These are phyloP conservation scores for Paramormyrops kingsleyae DNA, from an alignment of 2,113 vertebrate species.

Conservation along the genomic window DNA sequence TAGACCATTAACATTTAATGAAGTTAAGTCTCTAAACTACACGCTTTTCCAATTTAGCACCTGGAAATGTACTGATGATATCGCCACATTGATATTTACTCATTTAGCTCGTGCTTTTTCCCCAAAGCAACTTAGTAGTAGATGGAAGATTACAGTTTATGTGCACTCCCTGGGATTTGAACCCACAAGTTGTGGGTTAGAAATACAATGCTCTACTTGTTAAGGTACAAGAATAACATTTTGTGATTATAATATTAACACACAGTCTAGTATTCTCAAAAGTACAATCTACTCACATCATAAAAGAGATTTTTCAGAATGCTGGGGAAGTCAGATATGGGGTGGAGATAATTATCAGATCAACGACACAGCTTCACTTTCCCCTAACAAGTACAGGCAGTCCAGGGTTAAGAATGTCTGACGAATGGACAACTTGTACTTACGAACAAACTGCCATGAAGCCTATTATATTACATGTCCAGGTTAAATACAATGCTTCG, in stretches of 20 bases:
- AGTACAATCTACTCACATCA: not conserved
- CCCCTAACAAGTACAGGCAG: not conserved
- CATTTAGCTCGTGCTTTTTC: not conserved
- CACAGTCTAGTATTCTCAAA: not conserved
- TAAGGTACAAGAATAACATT: not conserved
- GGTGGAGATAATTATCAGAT: not conserved
- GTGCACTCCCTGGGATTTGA: not conserved
- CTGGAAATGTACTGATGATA: not conserved
- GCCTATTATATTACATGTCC: not conserved
- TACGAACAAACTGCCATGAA: not conserved
- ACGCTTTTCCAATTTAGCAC: not conserved
- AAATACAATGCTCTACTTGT: not conserved
- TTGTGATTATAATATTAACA: not conserved
- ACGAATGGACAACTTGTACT: not conserved
- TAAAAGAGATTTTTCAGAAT: not conserved
- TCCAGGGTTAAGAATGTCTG: not conserved
- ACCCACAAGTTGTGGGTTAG: not conserved
- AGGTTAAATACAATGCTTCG: not conserved
- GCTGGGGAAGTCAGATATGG: not conserved
- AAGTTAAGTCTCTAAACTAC: not conserved
- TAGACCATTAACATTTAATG: not conserved
- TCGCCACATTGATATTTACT: not conserved
- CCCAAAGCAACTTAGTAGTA: not conserved
- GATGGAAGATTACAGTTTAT: not conserved
- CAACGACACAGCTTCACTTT: not conserved